Percentiles rank a stretch among this genome's conserved stretches.
These are phyloP conservation scores for Apamea monoglypha DNA, from an alignment of 2,888 invertebrate species.

Conservation along the genomic window DNA sequence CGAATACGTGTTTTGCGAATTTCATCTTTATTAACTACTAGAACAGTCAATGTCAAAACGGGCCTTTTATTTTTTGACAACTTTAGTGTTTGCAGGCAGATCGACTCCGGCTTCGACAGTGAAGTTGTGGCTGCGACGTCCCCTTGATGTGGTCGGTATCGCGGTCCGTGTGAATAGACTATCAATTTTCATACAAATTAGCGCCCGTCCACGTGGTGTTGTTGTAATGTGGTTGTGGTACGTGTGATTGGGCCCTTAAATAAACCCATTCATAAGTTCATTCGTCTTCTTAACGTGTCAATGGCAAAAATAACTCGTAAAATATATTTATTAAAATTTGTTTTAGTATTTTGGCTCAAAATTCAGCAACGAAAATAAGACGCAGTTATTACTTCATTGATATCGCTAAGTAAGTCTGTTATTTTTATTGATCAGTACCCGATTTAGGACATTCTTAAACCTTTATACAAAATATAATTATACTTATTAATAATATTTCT, in stretches of 20 bases:
- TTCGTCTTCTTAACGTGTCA: neutral
- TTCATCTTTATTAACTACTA: too few species aligned
- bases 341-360: neutral
- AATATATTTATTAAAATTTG: neutral
- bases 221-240: neutral
- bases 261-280: neutral
- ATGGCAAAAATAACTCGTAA: neutral
- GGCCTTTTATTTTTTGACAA: too few species aligned
- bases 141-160: neutral
- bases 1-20: too few species aligned
- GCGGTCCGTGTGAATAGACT: neutral
- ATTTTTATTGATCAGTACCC: neutral
- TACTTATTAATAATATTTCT: conserved; percentile 4
- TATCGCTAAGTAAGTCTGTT: neutral
- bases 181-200: neutral
- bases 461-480: conserved; percentile 1
- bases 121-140: neutral
- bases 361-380: neutral
- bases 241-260: neutral
- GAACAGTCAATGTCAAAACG: too few species aligned
- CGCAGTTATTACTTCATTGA: neutral
- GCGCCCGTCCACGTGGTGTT: neutral
- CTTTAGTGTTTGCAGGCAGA: neutral
- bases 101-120: neutral
- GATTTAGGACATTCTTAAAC: neutral